These are phyloP conservation scores for Calephelis perditalis DNA, from an alignment of 2,888 invertebrate species.

Conservation along the genomic window DNA sequence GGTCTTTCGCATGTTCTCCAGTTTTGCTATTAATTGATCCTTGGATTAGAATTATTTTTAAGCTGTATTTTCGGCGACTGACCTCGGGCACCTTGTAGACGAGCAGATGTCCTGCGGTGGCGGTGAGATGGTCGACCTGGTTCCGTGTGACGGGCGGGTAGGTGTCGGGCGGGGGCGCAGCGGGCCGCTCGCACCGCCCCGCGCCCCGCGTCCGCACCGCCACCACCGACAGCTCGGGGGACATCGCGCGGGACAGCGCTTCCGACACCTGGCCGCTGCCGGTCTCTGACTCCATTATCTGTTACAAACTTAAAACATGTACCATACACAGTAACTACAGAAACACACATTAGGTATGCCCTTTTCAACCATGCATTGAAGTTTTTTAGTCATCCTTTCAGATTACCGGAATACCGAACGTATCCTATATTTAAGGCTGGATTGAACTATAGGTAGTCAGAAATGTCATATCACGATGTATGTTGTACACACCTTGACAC, in stretches of 20 bases:
- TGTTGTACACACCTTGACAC: no score
- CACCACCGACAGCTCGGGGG: constrained; percentile 81
- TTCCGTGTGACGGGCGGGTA: constrained; percentile 88
- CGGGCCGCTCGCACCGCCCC: constrained; percentile 81
- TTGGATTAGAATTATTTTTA: no score
- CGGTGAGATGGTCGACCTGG: constrained; percentile 90
- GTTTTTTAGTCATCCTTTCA: no score
- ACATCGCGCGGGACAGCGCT: constrained; percentile 78
- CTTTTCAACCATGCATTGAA: no score
- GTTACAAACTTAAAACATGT: constrained; percentile 5
- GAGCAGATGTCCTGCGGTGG: constrained; percentile 88
- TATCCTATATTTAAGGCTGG: no score
- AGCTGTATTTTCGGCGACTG: constrained; percentile 35
- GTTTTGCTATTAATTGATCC: no score
- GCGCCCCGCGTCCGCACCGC: constrained; percentile 83
- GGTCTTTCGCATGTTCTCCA: no score
- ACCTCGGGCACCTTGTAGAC: constrained; percentile 89
- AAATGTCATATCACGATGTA: no score
- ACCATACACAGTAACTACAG: no score
- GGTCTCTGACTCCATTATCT: constrained; percentile 68
- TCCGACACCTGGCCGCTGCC: constrained; percentile 79
- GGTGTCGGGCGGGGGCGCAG: constrained; percentile 79
- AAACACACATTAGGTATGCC: no score
- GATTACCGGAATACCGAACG: no score
- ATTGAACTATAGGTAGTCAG: no score